Base-by-base conservation (phyloP, 2,888 invertebrate genomes). In the Auanema sp. region DNA sequence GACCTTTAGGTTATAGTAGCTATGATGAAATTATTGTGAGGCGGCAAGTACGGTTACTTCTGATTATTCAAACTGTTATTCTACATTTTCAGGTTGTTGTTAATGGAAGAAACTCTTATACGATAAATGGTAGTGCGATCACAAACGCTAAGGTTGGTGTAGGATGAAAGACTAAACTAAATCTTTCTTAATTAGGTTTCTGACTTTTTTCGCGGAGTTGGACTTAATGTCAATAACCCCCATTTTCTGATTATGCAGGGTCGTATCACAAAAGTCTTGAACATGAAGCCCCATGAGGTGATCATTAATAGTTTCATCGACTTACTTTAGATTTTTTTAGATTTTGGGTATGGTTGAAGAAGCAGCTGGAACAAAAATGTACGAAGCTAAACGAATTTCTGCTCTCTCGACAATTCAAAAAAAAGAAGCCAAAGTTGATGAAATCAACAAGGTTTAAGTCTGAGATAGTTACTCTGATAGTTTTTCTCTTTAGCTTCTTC, bases 221-320 rank as follows among this genome's bases (percentile, higher is more conserved):
- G 96, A 84, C 87, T 98, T 44, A 99, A 99, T 83, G 93, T 99
- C 1, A 98, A 98, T 86, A 98, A 98, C 87, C 98, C 98, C 0
- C 96, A 98, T 85, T 98, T 86, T 47, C 89, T 98, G 42, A 98
- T 99, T 81, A 97, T 98, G 97, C 98, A 98, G 88, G 98, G 98
- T 0, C 89, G 94, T 71, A 95, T 98, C 75, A 97, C 97, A 1
- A 97, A 98, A 87, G 97, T 99, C 1, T 87, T 98, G 25, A 97
- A 94, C 84, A 98, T 98, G 97, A 98, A 96, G 84, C 95, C 98
- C 0, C 89, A 90, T 51, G 97, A 98, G 88, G 92, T 92, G 85
- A 83, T 14, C 41, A 4, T 47, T 47, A 6, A 6, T 47, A 47
- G n/a, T 43, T 43, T 43, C n/a, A 14, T 43, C 14, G 18, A 24